Base-by-base conservation (phyloP, 1,140 invertebrate genomes). In the Probaryconus sp. region DNA sequence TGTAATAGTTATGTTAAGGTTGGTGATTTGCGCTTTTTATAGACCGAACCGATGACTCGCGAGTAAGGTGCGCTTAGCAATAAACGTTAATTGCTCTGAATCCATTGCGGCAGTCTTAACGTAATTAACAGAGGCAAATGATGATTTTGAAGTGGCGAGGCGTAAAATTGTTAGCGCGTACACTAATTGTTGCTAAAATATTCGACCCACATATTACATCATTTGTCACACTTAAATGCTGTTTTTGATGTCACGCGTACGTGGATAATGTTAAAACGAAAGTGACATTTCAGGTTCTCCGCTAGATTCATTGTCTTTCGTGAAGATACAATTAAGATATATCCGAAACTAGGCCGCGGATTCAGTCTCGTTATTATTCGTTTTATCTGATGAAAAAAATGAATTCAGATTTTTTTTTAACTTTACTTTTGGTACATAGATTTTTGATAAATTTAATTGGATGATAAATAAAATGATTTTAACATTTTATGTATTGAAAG, bases 111-210 rank as follows among this genome's bases (percentile, higher is more conserved):
- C 51, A 38, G 47, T 67, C 60, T 79, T 84, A 83, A 81, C 71
- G 30, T 47, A 77, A 76, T 85, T 82, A 85, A 81, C 80, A 61
- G 70, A 40, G 67, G 56, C 68, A 67, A 79, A 78, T 73, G 72
- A 58, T 71, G 67, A 73, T 56, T 68, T 16, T 65, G 74, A 76
- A 77, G 60, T 79, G 65, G 76, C 35, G 38, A 75, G 53, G 55
- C 50, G 78, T 76, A 76, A 84, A 64, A 82, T 82, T 67, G 70
- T 85, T 85, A 81, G 64, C 71, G 60, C 28, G 55, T 68, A 65
- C 65, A 82, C 76, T 82, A 85, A 83, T 81, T 76, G 75, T 79
- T 79, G 80, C 84, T 87, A 87, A 87, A 87, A 85, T 81, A 73
- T 81, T 79, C 78, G 84, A 84, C 84, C 84, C 76, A 87, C 74